Percentiles rank a stretch among this genome's conserved stretches.
Conservation (phyloP, 2,888 invertebrate genomes). For the Tetropium fuscum region DNA sequence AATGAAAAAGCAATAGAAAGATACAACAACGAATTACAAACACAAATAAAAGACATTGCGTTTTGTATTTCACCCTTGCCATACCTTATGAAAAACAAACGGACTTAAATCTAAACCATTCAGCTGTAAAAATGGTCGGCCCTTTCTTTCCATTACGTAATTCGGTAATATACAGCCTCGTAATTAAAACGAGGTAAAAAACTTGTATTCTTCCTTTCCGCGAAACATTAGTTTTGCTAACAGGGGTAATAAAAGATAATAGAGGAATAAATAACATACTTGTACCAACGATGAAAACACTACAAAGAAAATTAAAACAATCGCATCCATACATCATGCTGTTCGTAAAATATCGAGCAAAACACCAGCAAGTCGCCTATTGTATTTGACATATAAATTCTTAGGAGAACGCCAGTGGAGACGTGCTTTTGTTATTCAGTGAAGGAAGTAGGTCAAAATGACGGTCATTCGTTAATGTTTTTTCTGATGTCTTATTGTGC, state of each 20-base stretch:
- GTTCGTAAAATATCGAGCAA: slow-evolving; percentile 41
- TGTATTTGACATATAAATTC: slow-evolving; percentile 51
- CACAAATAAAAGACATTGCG: no score
- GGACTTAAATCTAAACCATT: no score
- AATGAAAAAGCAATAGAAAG: no score
- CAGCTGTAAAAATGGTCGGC: no score
- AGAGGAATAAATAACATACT: slow-evolving; percentile 25
- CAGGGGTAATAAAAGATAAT: slow-evolving; percentile 22
- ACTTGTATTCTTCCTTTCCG: background rate
- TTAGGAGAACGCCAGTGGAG: slow-evolving; percentile 13
- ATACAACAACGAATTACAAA: no score
- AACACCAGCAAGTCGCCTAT: slow-evolving; percentile 43
- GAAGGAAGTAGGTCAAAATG: slow-evolving; percentile 23
- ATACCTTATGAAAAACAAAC: no score
- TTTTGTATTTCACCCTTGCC: no score
- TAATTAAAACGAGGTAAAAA: background rate
- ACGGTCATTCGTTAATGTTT: slow-evolving; percentile 20
- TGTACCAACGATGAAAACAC: slow-evolving; percentile 16
- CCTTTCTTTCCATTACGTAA: background rate
- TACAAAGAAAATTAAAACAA: slow-evolving; percentile 32
- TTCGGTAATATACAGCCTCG: background rate
- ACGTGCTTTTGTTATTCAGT: slow-evolving; percentile 7
- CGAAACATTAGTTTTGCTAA: slow-evolving; percentile 8
- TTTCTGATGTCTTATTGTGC: slow-evolving; percentile 5
- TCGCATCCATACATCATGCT: slow-evolving; percentile 28